These are phyloP conservation scores for Tamias sibiricus DNA, from an alignment of 2,113 vertebrate genomes.

Conservation along the genomic window DNA sequence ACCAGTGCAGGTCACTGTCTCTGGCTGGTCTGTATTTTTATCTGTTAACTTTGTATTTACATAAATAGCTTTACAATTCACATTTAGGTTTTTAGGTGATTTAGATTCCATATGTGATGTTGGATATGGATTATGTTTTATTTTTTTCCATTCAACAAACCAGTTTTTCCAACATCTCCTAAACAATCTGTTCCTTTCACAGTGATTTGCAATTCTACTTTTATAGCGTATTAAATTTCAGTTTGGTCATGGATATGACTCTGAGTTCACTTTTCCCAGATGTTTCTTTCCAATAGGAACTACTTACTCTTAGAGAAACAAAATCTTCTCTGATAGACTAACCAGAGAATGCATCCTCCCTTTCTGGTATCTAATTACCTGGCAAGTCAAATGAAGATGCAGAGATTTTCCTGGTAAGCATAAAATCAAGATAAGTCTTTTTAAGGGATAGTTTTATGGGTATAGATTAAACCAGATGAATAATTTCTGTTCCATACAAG, in stretches of 20 bases:
- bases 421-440: not conserved
- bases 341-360: not conserved
- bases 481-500: not conserved
- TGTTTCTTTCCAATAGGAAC: not conserved
- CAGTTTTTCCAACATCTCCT: constrained; percentile 22
- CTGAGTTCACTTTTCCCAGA: not conserved
- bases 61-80: not conserved
- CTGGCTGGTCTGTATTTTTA: not conserved
- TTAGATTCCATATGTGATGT: not conserved
- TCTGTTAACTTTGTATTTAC: not conserved
- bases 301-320: not conserved
- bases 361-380: not conserved
- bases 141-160: not conserved
- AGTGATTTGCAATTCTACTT: not conserved
- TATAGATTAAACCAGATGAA: not conserved
- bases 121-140: not conserved
- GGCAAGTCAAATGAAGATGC: not conserved
- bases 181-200: not conserved
- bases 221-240: not conserved
- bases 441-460: not conserved
- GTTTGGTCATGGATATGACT: not conserved
- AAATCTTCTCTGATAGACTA: not conserved
- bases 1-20: not conserved
- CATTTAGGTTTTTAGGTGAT: not conserved
- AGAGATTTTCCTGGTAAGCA: constrained; percentile 27